Percentiles rank a stretch among this genome's conserved stretches.
phyloP scores from a whole-genome alignment of 2,113 vertebrate genomes.

The Oophaga pumilio region DNA sequence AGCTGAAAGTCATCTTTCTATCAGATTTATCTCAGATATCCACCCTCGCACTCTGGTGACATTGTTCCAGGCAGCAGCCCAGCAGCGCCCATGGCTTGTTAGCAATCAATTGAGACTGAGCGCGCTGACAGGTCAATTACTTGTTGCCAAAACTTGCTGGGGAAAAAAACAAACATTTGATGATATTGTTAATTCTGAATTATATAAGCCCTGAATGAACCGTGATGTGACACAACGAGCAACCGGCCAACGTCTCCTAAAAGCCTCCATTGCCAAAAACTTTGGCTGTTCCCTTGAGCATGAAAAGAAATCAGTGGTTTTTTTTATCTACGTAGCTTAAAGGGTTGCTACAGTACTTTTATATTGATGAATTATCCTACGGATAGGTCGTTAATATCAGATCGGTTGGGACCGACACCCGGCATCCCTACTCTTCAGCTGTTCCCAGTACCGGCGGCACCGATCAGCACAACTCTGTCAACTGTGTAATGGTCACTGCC shows the following conservation, averaged over 20 bases:
- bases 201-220: slow-evolving; percentile 20
- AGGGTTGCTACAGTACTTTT: neutral
- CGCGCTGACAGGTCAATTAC: slow-evolving; percentile 50
- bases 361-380: no score
- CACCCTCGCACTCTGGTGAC: slow-evolving; percentile 22
- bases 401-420: no score
- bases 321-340: neutral
- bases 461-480: no score
- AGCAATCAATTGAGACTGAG: slow-evolving; percentile 35
- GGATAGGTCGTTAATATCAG: no score
- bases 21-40: slow-evolving; percentile 36
- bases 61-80: slow-evolving; percentile 44
- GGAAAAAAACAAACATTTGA: slow-evolving; percentile 17
- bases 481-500: no score
- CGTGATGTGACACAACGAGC: neutral
- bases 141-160: slow-evolving; percentile 50
- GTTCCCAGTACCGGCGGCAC: no score
- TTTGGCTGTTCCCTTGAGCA: neutral
- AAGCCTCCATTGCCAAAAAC: neutral
- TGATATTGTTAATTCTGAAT: slow-evolving; percentile 36
- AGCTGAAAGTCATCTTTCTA: slow-evolving; percentile 39
- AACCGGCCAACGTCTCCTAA: neutral
- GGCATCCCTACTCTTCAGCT: no score
- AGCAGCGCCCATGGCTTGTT: slow-evolving; percentile 22
- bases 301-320: neutral